These are phyloP conservation scores for Lophura swinhoii DNA, from an alignment of 2,797 vertebrate species.

Conservation along the genomic window DNA sequence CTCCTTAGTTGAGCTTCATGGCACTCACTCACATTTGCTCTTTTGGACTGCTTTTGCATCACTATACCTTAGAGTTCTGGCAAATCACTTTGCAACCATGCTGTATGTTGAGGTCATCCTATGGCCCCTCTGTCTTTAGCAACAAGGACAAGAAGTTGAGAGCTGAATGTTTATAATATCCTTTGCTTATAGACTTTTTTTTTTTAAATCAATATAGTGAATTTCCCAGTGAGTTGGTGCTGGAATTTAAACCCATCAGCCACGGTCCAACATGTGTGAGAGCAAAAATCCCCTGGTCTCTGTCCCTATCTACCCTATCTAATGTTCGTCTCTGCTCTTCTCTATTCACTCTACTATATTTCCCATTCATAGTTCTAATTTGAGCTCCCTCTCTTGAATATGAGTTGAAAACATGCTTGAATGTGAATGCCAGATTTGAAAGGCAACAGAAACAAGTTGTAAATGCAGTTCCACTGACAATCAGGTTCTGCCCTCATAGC, in stretches of 20 bases:
- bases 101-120: not conserved
- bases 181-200: not conserved
- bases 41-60: not conserved
- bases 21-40: not conserved
- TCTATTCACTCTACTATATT: not conserved
- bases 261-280: not conserved
- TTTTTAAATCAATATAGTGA: not conserved
- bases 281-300: not conserved
- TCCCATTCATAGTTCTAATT: not conserved
- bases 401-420: fast-evolving
- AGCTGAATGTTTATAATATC: not conserved
- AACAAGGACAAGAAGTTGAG: not conserved
- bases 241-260: not conserved
- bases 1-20: too few relatives aligned
- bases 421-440: not conserved
- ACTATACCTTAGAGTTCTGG: not conserved
- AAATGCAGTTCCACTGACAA: not conserved
- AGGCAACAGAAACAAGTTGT: not conserved
- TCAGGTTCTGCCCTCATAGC: not conserved
- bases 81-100: not conserved
- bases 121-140: not conserved
- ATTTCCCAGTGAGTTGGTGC: not conserved
- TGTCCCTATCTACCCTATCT: not conserved
- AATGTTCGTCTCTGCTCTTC: not conserved
- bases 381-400: not conserved